Percentiles rank a stretch among this genome's conserved stretches.
These are phyloP conservation scores for Junco hyemalis DNA, from an alignment of 2,113 vertebrate species.

Conservation along the genomic window DNA sequence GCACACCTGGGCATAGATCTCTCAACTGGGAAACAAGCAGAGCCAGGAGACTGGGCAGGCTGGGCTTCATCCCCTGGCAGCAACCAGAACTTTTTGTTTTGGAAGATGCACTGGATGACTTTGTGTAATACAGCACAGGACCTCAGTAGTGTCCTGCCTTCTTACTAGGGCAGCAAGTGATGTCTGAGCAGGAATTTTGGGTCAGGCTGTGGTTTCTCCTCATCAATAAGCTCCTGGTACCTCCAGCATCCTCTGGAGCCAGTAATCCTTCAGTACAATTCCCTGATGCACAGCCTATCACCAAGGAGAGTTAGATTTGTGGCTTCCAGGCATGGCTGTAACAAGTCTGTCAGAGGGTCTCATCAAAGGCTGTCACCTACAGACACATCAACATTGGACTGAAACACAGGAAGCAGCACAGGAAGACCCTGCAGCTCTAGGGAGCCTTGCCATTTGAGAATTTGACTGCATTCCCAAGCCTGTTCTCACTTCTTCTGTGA, in stretches of 20 bases:
- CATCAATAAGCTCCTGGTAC: neutral
- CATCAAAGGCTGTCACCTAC: neutral
- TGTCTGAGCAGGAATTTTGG: neutral
- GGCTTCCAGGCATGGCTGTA: neutral
- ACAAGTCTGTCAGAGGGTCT: neutral
- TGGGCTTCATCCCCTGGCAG: neutral
- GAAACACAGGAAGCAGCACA: neutral
- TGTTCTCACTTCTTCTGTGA: neutral
- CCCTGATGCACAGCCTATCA: neutral
- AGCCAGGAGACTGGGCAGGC: neutral
- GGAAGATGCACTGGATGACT: neutral
- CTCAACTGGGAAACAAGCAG: neutral
- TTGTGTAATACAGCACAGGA: neutral
- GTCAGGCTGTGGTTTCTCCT: neutral
- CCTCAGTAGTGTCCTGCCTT: neutral
- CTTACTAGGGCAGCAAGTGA: neutral
- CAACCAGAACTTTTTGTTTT: neutral
- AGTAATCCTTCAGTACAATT: neutral
- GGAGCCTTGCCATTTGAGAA: neutral
- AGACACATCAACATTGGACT: neutral
- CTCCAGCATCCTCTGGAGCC: neutral
- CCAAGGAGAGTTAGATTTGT: neutral
- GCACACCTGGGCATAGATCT: neutral
- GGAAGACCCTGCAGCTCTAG: neutral
- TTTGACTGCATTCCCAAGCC: neutral